Evolutionary conservation across 2,113 vertebrate species (phyloP).

Genomic region (Nycticryphes semicollaris): DNA sequence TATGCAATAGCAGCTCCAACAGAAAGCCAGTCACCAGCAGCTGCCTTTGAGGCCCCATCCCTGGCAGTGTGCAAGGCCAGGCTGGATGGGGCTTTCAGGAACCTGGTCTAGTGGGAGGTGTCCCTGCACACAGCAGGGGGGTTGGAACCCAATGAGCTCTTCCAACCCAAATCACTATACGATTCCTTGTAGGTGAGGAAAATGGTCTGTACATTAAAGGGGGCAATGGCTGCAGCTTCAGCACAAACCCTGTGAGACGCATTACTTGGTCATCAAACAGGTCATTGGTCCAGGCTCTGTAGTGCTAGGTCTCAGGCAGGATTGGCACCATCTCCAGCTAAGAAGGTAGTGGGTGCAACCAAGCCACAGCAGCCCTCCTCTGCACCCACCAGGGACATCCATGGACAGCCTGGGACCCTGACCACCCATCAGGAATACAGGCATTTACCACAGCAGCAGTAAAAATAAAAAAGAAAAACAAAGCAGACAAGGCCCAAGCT

Average conservation of each 20-base stretch:
- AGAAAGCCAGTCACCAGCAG: background rate
- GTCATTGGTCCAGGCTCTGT: background rate
- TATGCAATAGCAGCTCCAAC: background rate
- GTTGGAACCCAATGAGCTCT: background rate
- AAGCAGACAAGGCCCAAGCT: background rate
- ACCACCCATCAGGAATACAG: background rate
- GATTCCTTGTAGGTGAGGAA: background rate
- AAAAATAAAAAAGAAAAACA: background rate
- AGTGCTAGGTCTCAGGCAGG: background rate
- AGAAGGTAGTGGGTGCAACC: background rate
- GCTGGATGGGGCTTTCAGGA: background rate
- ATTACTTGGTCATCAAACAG: background rate
- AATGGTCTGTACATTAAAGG: background rate
- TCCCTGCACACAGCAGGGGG: background rate
- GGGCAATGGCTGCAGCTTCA: background rate
- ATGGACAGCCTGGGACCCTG: background rate
- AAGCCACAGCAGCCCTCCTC: background rate
- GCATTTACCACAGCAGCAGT: background rate
- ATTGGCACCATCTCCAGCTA: rapidly evolving
- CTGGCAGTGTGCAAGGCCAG: background rate
- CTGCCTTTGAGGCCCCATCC: background rate
- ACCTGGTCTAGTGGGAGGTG: background rate
- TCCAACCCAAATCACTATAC: background rate
- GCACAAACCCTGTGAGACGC: background rate
- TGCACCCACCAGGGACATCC: background rate